phyloP scores from a whole-genome alignment of 64 coral and sea anemone species.

The Cladopsammia gracilis region DNA sequence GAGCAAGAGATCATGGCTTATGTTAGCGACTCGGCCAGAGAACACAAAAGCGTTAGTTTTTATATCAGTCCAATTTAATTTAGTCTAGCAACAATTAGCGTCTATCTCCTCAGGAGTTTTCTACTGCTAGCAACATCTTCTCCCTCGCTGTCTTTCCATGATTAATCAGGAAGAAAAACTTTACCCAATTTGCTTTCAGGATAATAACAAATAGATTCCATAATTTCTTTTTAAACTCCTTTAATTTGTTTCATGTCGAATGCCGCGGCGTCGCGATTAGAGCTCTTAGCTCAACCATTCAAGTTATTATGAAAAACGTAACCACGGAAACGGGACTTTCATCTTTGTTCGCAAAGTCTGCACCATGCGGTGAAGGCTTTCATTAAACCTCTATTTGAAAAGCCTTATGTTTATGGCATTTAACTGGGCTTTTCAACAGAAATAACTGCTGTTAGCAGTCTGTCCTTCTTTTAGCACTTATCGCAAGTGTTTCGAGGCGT shows the following conservation, averaged over 20 bases:
- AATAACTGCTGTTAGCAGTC: slow-evolving; percentile 14
- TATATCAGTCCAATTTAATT: slow-evolving; percentile 28
- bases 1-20: slow-evolving; percentile 18
- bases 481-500: neutral
- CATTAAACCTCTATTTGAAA: slow-evolving; percentile 42
- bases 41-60: slow-evolving; percentile 34
- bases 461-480: slow-evolving; percentile 11
- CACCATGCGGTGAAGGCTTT: slow-evolving; percentile 46
- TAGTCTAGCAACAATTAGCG: slow-evolving; percentile 26
- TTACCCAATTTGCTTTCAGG: slow-evolving; percentile 5
- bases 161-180: neutral
- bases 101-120: neutral
- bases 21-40: neutral
- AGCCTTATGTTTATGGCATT: slow-evolving; percentile 1
- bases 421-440: neutral
- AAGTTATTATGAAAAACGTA: neutral
- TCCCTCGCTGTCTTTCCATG: neutral
- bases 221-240: slow-evolving; percentile 30
- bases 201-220: neutral
- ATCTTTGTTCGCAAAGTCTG: slow-evolving; percentile 28
- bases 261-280: neutral
- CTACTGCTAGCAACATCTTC: neutral
- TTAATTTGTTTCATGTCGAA: neutral
- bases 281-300: slow-evolving; percentile 2
- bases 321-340: slow-evolving; percentile 21